Evolutionary conservation across 1,140 invertebrate genomes (phyloP), one percentile per base, ranked within the genome.

Genomic region (Teleopsis dalmanni): DNA sequence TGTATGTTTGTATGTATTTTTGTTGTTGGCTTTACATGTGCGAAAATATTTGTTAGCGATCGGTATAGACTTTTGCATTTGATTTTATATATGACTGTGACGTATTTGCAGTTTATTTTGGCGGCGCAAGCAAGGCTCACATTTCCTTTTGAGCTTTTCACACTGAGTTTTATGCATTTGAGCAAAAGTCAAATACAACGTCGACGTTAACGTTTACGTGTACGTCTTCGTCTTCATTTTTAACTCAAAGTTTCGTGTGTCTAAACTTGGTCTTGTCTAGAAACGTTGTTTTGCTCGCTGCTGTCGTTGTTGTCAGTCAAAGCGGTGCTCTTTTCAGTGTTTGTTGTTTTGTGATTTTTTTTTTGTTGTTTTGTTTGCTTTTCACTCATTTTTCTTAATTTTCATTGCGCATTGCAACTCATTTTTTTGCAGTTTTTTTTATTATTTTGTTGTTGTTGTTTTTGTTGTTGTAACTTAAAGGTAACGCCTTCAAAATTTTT

Each of bases 401-500:
- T 31, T 31, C n/a, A 9, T n/a, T n/a, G n/a, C n/a, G n/a, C n/a
- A n/a, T n/a, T n/a, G n/a, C n/a, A n/a, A n/a, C n/a, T n/a, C n/a
- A n/a, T n/a, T n/a, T n/a, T 18, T 21, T 16, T 41, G 47, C 38
- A 22, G 22, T 25, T 34, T 19, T 41, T 8, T 48, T 33, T 31
- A 23, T 48, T 4, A 33, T 18, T 18, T 29, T 22, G 27, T 3
- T 33, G 25, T 35, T 49, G 26, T 49, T 36, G 16, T 42, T 47
- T 16, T 18, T 43, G 42, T 41, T 49, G 36, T 48, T 29, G 47
- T 31, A 16, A 48, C 21, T 34, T 38, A 53, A 53, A 48, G 51
- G 51, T 47, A 53, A 53, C 51, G 51, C 51, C 51, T 53, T 53
- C 51, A 29, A 53, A 46, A 47, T 48, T 45, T 45, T 46, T 53